Base-by-base conservation (phyloP, 2,888 invertebrate genomes). In the Hypolimnas misippus region DNA sequence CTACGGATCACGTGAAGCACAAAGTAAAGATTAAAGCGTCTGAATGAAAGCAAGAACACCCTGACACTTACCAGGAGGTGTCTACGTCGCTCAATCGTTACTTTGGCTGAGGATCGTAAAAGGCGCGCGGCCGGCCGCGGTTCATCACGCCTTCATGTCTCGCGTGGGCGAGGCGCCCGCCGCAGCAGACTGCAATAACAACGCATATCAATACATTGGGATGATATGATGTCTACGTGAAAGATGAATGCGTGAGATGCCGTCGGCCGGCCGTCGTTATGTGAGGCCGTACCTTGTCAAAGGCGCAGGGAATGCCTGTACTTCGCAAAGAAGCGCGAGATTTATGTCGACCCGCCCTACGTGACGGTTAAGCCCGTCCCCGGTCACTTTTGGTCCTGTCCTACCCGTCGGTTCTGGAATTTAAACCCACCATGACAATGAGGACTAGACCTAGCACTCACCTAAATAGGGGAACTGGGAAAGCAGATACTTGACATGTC, bases 261-360 rank as follows among this genome's bases (percentile, higher is more conserved):
- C 78, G 76, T 71, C 86, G 84, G 86, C 85, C 87, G 82, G 79
- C 85, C 84, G 76, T 72, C 68, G 57, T 57, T 66, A 66, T 62
- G 62, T 68, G 68, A 72, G 73, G 74, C 75, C 81, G 89, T 95
- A 96, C 96, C 96, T 96, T 93, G 95, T 95, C 54, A 93, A 86
- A 67, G 96, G 96, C 78, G 95, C 94, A 69, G 96, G 96, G 84
- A 94, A 96, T 58, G 95, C 95, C 92, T 97, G 96, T 69, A 95
- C 95, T 75, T 96, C 95, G 83, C 96, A 96, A 75, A 96, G 93
- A 73, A 95, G 93, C 68, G 95, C 94, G 72, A 95, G 93, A 72
- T 89, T 93, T 72, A 88, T 84, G 61, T 73, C 76, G 63, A 75
- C 75, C 68, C 78, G 79, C 74, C 92, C 89, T 76, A 93, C 86